Evolutionary conservation across 2,113 vertebrate species (phyloP).

Genomic region (Variabilichromis moorii): DNA sequence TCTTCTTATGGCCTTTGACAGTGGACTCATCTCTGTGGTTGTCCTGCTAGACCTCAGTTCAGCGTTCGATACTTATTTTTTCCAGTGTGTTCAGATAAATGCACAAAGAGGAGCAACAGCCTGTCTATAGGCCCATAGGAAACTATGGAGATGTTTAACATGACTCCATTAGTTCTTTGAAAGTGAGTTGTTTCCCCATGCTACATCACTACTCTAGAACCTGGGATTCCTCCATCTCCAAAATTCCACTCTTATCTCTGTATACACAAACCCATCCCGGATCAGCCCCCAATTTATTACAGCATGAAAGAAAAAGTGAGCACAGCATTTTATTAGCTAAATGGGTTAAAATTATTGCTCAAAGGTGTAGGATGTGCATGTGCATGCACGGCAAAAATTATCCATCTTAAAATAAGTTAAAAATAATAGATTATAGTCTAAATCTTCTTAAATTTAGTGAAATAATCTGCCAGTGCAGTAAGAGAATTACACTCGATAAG

Average conservation of each 20-base stretch:
- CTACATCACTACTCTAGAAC: background rate
- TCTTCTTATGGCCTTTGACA: background rate
- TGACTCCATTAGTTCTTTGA: background rate
- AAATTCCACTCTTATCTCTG: background rate
- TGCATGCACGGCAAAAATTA: background rate
- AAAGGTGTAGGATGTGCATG: background rate
- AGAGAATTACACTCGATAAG: background rate
- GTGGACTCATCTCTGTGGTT: background rate
- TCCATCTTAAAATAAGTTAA: background rate
- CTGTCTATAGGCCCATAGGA: background rate
- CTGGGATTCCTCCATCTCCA: background rate
- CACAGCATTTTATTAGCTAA: background rate
- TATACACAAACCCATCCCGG: background rate
- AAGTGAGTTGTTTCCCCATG: background rate
- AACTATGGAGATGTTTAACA: background rate
- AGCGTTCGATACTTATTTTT: fast-evolving
- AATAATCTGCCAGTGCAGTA: background rate
- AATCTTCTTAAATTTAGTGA: background rate
- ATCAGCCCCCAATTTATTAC: background rate
- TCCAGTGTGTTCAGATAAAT: background rate
- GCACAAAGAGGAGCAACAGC: background rate
- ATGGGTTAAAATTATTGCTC: background rate
- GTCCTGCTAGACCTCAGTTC: background rate
- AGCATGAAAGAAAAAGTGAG: background rate
- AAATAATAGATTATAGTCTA: background rate